These are phyloP conservation scores for Wasmannia auropunctata DNA, from an alignment of 1,140 invertebrate species.

Conservation along the genomic window DNA sequence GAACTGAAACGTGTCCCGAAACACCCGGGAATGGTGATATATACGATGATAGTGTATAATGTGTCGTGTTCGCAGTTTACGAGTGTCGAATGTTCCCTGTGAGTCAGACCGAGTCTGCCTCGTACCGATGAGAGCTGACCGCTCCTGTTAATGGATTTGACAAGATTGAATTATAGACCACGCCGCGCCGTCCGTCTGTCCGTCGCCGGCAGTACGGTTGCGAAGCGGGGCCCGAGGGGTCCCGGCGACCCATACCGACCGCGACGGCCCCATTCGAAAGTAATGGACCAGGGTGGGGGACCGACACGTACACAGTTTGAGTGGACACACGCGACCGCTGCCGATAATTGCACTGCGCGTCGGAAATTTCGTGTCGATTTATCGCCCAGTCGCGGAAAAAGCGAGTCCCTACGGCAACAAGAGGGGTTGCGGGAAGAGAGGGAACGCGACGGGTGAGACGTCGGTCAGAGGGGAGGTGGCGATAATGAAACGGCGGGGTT, in stretches of 20 bases:
- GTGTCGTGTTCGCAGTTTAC: constrained; percentile 15
- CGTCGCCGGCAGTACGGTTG: constrained; percentile 65
- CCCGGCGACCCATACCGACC: constrained; percentile 38
- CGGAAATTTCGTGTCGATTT: constrained; percentile 70
- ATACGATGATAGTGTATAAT: neutral
- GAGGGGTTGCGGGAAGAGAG: neutral
- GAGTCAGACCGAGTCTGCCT: constrained; percentile 61
- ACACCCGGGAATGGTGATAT: neutral
- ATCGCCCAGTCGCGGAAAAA: constrained; percentile 62
- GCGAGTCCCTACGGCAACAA: neutral
- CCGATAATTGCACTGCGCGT: constrained; percentile 73
- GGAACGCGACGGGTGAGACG: neutral
- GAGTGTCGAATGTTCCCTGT: constrained; percentile 26
- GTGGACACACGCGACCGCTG: constrained; percentile 70
- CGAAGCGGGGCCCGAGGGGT: constrained; percentile 31
- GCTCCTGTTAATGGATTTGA: constrained; percentile 76
- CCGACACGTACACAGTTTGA: constrained; percentile 4
- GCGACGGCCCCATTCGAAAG: constrained; percentile 69
- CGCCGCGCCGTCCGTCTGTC: constrained; percentile 53
- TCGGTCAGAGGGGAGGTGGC: neutral
- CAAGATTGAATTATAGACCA: constrained; percentile 77
- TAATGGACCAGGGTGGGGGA: constrained; percentile 70
- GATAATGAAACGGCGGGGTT: constrained; percentile 56
- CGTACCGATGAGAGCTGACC: constrained; percentile 52
- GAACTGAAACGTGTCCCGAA: neutral